phyloP scores from a whole-genome alignment of 2,888 invertebrate genomes.

The Bellardia bayeri region DNA sequence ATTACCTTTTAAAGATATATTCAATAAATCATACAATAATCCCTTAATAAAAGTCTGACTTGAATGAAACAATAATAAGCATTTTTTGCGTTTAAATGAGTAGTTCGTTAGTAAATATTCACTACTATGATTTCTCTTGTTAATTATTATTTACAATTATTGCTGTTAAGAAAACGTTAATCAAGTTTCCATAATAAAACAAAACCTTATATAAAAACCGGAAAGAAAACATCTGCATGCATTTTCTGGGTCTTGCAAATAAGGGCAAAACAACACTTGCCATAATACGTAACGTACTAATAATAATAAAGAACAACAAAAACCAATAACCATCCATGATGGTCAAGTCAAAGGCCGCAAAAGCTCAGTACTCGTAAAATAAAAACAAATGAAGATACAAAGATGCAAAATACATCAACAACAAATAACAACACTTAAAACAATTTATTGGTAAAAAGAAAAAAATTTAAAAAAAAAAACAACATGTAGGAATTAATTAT shows the following conservation, averaged over 20 bases:
- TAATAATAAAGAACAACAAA: neutral
- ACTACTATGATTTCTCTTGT: neutral
- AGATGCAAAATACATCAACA: slow-evolving; percentile 31
- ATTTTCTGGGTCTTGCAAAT: slow-evolving; percentile 38
- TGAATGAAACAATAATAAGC: too few relatives aligned
- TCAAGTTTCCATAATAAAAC: slow-evolving; percentile 35
- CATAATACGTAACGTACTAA: slow-evolving; percentile 18
- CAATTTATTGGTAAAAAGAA: slow-evolving; percentile 1
- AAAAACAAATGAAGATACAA: slow-evolving; percentile 24
- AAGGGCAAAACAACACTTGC: slow-evolving; percentile 38
- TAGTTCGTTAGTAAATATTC: neutral
- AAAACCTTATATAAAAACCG: slow-evolving; percentile 43
- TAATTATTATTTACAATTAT: neutral
- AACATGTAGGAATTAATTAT: neutral
- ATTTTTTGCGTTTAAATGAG: too few relatives aligned
- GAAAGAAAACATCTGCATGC: slow-evolving; percentile 66
- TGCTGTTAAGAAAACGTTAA: neutral
- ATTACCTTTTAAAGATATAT: too few relatives aligned
- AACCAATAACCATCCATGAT: slow-evolving; percentile 45
- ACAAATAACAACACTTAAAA: slow-evolving; percentile 43
- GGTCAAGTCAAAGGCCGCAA: slow-evolving; percentile 66
- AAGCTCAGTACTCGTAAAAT: slow-evolving; percentile 28
- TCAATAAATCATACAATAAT: too few relatives aligned
- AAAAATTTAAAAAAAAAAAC: neutral
- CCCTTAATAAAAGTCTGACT: too few relatives aligned